These are phyloP conservation scores for Drosophila bunnanda DNA, from an alignment of 2,888 invertebrate species.

Conservation along the genomic window DNA sequence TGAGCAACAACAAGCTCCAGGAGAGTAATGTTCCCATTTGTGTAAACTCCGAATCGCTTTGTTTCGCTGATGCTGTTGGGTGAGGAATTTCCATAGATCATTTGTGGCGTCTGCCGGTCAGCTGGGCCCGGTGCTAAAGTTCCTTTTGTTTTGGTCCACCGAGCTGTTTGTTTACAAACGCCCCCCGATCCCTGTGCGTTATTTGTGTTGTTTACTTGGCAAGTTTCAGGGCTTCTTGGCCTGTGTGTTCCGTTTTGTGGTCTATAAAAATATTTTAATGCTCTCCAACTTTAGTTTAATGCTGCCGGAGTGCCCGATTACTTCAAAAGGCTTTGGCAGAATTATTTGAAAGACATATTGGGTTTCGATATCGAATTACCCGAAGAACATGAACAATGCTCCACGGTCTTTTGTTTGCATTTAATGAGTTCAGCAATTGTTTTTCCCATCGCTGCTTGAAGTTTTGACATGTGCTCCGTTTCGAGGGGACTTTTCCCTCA, in stretches of 20 bases:
- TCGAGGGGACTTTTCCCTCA: conserved; percentile 3
- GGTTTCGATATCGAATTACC: conserved; percentile 71
- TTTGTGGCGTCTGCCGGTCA: conserved; percentile 64
- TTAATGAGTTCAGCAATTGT: conserved; percentile 69
- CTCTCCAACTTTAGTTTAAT: conserved; percentile 54
- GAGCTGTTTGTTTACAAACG: conserved; percentile 44
- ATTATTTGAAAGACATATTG: conserved; percentile 57
- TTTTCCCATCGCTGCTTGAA: conserved; percentile 24
- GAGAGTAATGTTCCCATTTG: conserved; percentile 53
- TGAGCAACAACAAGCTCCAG: conserved; percentile 62
- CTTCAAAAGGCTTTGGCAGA: conserved; percentile 60
- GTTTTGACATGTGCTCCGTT: conserved; percentile 64
- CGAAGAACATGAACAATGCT: conserved; percentile 36
- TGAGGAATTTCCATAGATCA: conserved; percentile 69
- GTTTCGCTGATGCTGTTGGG: conserved; percentile 38
- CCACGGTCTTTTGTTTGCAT: conserved; percentile 58
- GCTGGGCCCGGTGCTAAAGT: conserved; percentile 43
- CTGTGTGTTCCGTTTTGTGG: conserved; percentile 37
- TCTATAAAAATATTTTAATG: conserved; percentile 65
- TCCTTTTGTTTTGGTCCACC: conserved; percentile 41
- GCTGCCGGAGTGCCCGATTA: conserved; percentile 45
- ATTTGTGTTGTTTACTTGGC: conserved; percentile 38
- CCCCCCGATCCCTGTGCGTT: conserved; percentile 5
- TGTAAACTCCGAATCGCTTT: conserved; percentile 59
- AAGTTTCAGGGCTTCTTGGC: conserved; percentile 31